Evolutionary conservation across 2,888 invertebrate species (phyloP).

Genomic region (Melanchra persicariae): DNA sequence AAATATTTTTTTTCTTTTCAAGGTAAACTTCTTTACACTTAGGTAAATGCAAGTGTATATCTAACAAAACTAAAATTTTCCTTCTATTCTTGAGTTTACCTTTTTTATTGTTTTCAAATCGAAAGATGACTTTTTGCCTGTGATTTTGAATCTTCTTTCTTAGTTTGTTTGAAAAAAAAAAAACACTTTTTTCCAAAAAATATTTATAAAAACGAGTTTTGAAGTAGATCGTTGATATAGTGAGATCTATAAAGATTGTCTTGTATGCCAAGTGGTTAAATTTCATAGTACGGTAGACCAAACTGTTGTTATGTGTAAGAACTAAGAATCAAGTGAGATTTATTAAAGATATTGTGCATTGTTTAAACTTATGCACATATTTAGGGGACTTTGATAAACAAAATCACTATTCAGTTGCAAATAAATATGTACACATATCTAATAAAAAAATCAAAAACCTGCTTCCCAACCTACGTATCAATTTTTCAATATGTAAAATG

Average conservation of each 20-base stretch:
- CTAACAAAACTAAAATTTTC: slow-evolving; percentile 15
- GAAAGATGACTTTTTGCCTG: slow-evolving; percentile 14
- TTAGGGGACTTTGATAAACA: slow-evolving; percentile 13
- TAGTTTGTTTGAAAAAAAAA: neutral
- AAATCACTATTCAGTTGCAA: neutral
- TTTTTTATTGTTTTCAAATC: slow-evolving; percentile 53
- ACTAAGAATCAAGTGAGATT: slow-evolving; percentile 63
- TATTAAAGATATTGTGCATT: slow-evolving; percentile 47
- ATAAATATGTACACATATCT: too few relatives aligned
- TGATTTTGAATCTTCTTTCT: slow-evolving; percentile 32
- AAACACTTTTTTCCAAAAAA: slow-evolving; percentile 3
- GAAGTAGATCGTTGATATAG: slow-evolving; percentile 61
- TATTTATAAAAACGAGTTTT: slow-evolving; percentile 51
- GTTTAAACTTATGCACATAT: slow-evolving; percentile 40
- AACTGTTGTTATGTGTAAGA: slow-evolving; percentile 72
- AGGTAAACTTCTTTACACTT: slow-evolving; percentile 55
- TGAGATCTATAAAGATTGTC: slow-evolving; percentile 63
- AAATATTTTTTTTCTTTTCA: slow-evolving; percentile 44
- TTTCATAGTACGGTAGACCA: slow-evolving; percentile 76
- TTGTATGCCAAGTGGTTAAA: slow-evolving; percentile 72
- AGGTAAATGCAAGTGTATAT: slow-evolving; percentile 49
- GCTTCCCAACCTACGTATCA: neutral
- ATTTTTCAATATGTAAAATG: neutral
- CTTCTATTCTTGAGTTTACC: slow-evolving; percentile 35
- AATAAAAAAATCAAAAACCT: neutral